These are phyloP conservation scores for Euura lappo DNA, from an alignment of 1,140 invertebrate species.

Conservation along the genomic window DNA sequence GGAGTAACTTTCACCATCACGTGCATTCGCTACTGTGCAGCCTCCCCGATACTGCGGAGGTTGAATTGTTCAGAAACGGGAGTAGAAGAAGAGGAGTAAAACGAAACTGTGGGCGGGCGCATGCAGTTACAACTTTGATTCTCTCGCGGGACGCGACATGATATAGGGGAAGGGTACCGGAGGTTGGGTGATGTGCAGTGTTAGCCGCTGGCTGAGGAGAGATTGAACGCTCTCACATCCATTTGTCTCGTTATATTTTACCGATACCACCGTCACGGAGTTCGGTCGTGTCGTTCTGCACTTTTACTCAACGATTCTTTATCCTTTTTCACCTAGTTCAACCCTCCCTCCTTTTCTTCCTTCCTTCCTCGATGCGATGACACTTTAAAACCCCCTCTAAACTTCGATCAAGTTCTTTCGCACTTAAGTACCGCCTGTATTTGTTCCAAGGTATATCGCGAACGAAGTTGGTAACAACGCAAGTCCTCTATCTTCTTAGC, in stretches of 20 bases:
- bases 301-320: not conserved
- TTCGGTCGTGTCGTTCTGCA: not conserved
- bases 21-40: not conserved
- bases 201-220: conserved; percentile 22
- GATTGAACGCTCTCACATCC: conserved; percentile 36
- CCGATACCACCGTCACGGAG: conserved; percentile 35
- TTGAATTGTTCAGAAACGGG: not conserved
- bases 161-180: not conserved
- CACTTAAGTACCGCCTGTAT: not conserved
- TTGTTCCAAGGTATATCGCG: no score
- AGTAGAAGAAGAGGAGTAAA: conserved; percentile 22
- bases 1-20: conserved; percentile 16
- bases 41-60: no score
- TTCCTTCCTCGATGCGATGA: conserved; percentile 32
- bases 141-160: conserved; percentile 14
- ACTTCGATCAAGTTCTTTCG: conserved; percentile 33
- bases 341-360: not conserved
- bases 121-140: conserved; percentile 44
- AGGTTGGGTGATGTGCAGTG: conserved; percentile 6
- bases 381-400: conserved; percentile 49
- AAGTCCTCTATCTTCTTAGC: no score
- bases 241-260: conserved; percentile 54
- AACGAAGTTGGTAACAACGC: no score
- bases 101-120: no score
- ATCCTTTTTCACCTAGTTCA: not conserved